Evolutionary conservation across 2,797 vertebrate species (phyloP).

Genomic region (Vespertilio murinus): DNA sequence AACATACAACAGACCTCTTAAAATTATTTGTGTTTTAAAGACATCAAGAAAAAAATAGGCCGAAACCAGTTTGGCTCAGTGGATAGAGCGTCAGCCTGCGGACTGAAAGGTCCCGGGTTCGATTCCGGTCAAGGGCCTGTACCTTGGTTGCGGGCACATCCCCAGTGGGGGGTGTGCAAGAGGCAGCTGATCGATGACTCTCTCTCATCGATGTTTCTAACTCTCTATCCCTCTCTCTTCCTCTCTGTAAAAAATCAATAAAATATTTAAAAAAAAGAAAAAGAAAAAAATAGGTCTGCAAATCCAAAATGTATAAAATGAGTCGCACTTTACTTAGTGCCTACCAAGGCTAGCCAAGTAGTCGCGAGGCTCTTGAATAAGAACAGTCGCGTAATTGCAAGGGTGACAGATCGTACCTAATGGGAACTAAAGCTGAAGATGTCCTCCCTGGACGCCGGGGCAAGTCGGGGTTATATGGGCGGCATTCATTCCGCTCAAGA

Average conservation of each 20-base stretch:
- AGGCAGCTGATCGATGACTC: no score
- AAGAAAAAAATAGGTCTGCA: neutral
- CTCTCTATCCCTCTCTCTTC: no score
- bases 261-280: no score
- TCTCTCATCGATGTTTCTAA: no score
- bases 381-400: neutral
- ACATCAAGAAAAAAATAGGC: neutral
- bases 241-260: no score
- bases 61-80: no score
- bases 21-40: conserved; percentile 51
- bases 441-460: neutral
- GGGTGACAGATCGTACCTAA: neutral
- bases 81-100: no score
- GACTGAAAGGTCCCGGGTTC: no score
- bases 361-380: neutral
- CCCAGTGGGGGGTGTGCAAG: no score
- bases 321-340: neutral
- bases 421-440: neutral
- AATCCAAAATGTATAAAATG: neutral
- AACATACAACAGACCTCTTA: neutral
- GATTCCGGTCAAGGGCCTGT: no score
- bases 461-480: conserved; percentile 23
- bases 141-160: no score
- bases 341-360: neutral
- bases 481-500: neutral